These are phyloP conservation scores for Pachypeltis micranthus DNA, from an alignment of 1,140 invertebrate genomes.

Conservation along the genomic window DNA sequence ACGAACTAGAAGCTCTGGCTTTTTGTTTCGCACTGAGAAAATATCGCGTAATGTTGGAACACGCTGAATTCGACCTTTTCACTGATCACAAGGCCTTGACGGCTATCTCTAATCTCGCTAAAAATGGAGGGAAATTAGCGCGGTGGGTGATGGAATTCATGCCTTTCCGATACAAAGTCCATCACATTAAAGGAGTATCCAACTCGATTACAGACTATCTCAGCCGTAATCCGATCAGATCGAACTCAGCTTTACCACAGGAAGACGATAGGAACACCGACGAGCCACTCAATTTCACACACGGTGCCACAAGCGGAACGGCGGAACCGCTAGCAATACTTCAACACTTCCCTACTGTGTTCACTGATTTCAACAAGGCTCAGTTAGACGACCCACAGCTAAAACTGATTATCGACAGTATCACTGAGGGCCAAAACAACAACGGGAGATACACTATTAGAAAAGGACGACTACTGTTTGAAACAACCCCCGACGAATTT, in stretches of 20 bases:
- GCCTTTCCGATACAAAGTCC: not conserved
- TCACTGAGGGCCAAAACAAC: not conserved
- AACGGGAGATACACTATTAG: not conserved
- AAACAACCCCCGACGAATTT: not conserved
- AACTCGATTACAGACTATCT: not conserved
- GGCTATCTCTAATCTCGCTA: not conserved
- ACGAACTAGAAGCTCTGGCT: not conserved
- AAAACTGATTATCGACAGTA: not conserved
- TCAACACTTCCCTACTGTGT: not conserved
- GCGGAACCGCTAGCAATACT: not conserved
- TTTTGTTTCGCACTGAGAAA: not conserved
- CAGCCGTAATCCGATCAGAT: not conserved
- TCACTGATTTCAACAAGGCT: not conserved
- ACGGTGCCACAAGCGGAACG: too few species aligned
- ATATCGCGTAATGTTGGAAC: not conserved
- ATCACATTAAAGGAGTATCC: not conserved
- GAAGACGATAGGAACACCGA: not conserved
- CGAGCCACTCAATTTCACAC: too few species aligned
- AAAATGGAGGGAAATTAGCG: not conserved
- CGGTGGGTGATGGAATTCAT: not conserved
- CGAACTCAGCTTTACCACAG: not conserved
- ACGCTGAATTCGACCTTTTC: not conserved
- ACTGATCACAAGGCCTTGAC: not conserved
- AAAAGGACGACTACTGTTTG: too few species aligned
- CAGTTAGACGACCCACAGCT: not conserved